Evolutionary conservation across 2,113 vertebrate species (phyloP).

Genomic region (Cyphomyrus discorhynchus): DNA sequence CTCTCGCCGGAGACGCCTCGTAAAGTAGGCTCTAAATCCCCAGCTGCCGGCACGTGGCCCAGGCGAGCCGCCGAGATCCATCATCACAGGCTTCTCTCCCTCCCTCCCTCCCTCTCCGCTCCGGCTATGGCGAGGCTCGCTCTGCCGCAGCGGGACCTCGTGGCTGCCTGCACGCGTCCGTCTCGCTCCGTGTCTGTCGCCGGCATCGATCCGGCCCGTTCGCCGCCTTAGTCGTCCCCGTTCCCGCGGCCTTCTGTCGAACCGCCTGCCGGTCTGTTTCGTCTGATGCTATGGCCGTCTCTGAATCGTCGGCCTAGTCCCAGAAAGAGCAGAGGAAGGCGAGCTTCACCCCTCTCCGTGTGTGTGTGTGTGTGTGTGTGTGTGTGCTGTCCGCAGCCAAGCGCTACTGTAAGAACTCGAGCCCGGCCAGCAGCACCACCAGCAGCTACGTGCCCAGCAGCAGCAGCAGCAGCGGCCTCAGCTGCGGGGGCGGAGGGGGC

Average conservation of each 20-base stretch:
- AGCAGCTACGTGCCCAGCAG: conserved; percentile 98
- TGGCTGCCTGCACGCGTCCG: neutral
- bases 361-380: conserved; percentile 9
- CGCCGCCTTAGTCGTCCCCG: neutral
- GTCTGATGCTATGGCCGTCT: neutral
- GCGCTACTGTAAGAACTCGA: conserved; percentile 90
- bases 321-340: neutral
- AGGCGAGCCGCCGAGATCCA: conserved; percentile 22
- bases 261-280: neutral
- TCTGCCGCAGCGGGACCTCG: neutral
- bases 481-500: conserved; percentile 89
- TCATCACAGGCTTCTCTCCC: conserved; percentile 11
- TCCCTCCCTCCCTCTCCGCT: conserved; percentile 9
- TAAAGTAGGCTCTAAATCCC: conserved; percentile 14
- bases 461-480: conserved; percentile 94
- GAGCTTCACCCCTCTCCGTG: conserved; percentile 8
- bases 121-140: neutral
- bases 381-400: conserved; percentile 66
- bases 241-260: neutral
- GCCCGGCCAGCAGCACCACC: conserved; percentile 89
- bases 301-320: neutral
- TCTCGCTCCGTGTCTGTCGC: neutral
- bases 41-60: conserved; percentile 13
- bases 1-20: conserved; percentile 4
- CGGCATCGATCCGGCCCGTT: neutral